phyloP scores from a whole-genome alignment of 2,113 vertebrate genomes.

The Urocolius indicus region DNA sequence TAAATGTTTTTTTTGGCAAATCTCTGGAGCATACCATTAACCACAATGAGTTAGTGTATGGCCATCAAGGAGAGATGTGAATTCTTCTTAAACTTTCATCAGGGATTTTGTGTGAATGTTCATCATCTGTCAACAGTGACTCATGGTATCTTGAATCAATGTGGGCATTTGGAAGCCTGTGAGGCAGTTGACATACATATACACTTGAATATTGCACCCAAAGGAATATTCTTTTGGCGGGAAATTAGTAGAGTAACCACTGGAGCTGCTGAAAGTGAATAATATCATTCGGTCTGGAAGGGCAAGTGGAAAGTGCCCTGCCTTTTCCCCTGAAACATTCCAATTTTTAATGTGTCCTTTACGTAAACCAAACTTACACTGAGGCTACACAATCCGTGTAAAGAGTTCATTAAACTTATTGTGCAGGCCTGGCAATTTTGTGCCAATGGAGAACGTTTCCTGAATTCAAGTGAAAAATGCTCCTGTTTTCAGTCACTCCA shows the following conservation, averaged over 20 bases:
- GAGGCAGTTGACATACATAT: constrained; percentile 14
- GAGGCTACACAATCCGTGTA: not conserved
- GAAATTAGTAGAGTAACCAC: constrained; percentile 28
- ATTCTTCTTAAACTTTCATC: constrained; percentile 32
- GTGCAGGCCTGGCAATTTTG: not conserved
- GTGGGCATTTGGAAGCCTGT: constrained; percentile 52
- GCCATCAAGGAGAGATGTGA: constrained; percentile 14
- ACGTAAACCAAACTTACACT: constrained; percentile 2
- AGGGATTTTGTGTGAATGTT: constrained; percentile 35
- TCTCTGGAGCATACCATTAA: not conserved
- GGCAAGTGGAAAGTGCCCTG: constrained; percentile 18
- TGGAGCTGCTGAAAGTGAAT: constrained; percentile 20
- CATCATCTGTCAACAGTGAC: constrained; percentile 53
- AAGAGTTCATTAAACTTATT: constrained; percentile 9
- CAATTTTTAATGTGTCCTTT: constrained; percentile 2
- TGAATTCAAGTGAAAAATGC: not conserved
- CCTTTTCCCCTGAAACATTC: constrained; percentile 1
- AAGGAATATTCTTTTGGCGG: constrained; percentile 29
- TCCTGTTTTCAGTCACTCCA: constrained; percentile 1
- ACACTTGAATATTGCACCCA: constrained; percentile 45
- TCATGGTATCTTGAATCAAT: constrained; percentile 31
- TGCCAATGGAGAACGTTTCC: not conserved
- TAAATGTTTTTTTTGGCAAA: not conserved
- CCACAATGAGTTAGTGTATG: constrained; percentile 14
- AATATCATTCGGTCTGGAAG: constrained; percentile 44